Conservation (phyloP, 1,140 invertebrate species). For the Pseudomyrmex concolor region DNA sequence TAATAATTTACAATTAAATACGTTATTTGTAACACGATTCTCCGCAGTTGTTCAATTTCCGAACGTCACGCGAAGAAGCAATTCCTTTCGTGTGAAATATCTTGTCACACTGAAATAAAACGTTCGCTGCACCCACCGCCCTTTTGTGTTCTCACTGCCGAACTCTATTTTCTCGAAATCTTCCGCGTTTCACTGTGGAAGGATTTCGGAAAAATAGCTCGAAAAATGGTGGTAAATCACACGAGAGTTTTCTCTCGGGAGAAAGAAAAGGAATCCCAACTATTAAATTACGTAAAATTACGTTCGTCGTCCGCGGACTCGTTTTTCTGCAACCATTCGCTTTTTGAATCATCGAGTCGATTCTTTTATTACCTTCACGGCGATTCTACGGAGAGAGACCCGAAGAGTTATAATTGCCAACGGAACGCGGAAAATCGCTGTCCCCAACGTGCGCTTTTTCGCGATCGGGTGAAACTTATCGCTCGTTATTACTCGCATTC, state of each 20-base stretch:
- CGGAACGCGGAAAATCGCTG: conserved; percentile 55
- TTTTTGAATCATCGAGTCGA: conserved; percentile 47
- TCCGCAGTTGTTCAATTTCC: neutral
- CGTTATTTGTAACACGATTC: neutral
- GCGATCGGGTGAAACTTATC: conserved; percentile 59
- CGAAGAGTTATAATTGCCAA: conserved; percentile 67
- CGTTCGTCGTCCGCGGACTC: conserved; percentile 16
- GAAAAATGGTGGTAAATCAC: neutral
- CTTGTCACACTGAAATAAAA: neutral
- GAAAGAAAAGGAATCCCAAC: conserved; percentile 61
- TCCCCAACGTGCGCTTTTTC: conserved; percentile 59
- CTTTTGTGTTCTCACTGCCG: neutral
- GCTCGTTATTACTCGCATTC: conserved; percentile 45
- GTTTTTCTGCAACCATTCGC: conserved; percentile 59
- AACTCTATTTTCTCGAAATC: neutral
- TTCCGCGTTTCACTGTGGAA: neutral
- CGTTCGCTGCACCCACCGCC: too few species aligned
- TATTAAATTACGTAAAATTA: conserved; percentile 72
- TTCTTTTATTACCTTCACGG: conserved; percentile 64
- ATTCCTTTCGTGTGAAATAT: neutral
- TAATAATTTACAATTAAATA: conserved; percentile 6
- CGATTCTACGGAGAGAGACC: conserved; percentile 36
- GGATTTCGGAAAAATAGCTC: neutral
- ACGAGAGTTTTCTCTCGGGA: conserved; percentile 4
- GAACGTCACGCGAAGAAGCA: neutral